Evolutionary conservation across 2,797 vertebrate genomes (phyloP).

Genomic region (Anguilla obscura): DNA sequence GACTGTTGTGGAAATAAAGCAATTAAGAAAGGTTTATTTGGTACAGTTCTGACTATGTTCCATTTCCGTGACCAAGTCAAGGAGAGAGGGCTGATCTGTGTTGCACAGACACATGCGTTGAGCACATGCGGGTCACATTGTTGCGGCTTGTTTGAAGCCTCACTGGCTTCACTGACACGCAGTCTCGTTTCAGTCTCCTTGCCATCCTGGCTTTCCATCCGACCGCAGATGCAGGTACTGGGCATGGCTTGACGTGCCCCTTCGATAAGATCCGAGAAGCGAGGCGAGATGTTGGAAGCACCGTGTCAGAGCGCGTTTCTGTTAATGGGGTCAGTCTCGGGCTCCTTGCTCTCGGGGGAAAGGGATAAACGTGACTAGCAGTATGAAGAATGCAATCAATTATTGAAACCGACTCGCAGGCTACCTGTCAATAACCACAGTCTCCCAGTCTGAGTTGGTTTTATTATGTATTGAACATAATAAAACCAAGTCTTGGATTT

Average conservation of each 20-base stretch:
- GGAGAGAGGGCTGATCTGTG: not conserved
- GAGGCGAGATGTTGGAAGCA: not conserved
- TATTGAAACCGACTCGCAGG: not conserved
- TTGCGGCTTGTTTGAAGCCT: not conserved
- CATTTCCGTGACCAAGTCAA: not conserved
- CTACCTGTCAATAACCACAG: not conserved
- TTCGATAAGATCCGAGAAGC: not conserved
- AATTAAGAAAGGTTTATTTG: not conserved
- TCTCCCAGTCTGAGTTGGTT: too few species aligned
- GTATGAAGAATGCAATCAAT: not conserved
- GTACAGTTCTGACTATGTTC: not conserved
- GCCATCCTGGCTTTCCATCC: not conserved
- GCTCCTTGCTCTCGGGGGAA: not conserved
- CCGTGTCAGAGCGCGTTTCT: not conserved
- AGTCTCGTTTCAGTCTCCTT: not conserved
- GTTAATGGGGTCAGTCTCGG: not conserved
- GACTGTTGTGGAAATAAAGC: not conserved
- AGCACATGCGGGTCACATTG: not conserved
- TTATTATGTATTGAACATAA: too few species aligned
- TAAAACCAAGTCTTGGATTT: too few species aligned
- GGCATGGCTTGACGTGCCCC: not conserved
- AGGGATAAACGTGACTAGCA: not conserved
- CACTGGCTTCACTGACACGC: not conserved
- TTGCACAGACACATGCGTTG: not conserved
- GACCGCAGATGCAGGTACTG: not conserved